These are phyloP conservation scores for Hyperopisus bebe DNA, from an alignment of 2,113 vertebrate species.

Conservation along the genomic window DNA sequence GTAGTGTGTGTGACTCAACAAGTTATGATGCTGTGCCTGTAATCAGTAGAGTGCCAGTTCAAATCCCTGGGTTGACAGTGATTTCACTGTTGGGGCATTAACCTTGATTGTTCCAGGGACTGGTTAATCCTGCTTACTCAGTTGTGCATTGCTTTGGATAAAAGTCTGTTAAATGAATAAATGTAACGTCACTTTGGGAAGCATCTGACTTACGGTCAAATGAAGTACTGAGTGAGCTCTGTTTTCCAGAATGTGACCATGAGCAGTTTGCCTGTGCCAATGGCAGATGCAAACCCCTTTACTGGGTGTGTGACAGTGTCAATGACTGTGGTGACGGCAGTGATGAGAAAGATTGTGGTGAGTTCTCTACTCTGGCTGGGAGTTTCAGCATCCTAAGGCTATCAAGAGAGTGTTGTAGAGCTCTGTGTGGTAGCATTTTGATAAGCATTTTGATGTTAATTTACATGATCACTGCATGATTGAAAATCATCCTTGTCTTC, in stretches of 20 bases:
- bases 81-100: background rate
- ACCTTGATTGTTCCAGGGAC: background rate
- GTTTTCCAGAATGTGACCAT: constrained; percentile 42
- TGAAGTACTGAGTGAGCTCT: background rate
- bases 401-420: background rate
- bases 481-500: background rate
- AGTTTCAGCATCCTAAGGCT: background rate
- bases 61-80: background rate
- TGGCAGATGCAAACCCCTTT: constrained; percentile 59
- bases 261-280: constrained; percentile 60
- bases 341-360: constrained; percentile 60
- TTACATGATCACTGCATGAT: background rate
- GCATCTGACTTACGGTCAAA: background rate
- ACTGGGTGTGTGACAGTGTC: constrained; percentile 57
- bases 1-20: background rate
- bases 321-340: constrained; percentile 67
- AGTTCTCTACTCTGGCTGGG: constrained; percentile 29
- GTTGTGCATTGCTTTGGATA: background rate
- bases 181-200: background rate
- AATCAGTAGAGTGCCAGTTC: background rate
- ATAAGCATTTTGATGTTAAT: background rate
- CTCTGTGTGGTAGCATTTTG: background rate
- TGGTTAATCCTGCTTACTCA: background rate
- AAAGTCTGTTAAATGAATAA: background rate
- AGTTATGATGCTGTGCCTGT: background rate